Conservation (phyloP, 2,888 invertebrate genomes). For the Nephrotoma guestfalica region DNA sequence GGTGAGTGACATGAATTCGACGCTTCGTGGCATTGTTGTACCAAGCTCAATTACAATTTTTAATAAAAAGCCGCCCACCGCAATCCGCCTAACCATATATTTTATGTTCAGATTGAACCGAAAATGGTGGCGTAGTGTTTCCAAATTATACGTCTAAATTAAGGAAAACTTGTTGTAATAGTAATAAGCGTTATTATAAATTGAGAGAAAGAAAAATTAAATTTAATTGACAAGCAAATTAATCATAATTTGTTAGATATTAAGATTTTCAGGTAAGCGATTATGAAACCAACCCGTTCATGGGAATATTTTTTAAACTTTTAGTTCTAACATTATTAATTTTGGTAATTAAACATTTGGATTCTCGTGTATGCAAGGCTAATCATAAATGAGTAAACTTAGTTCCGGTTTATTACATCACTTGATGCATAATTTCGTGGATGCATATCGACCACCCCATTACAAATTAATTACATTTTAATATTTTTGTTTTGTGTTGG, state of each 20-base stretch:
- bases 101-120: background rate
- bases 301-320: background rate
- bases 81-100: background rate
- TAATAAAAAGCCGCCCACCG: background rate
- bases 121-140: background rate
- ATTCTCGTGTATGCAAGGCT: background rate
- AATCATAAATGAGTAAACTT: background rate
- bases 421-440: background rate
- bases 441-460: background rate
- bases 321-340: background rate
- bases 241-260: background rate
- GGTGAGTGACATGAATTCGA: background rate
- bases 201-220: background rate
- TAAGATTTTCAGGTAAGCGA: background rate
- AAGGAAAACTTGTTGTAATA: background rate
- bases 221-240: background rate
- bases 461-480: background rate
- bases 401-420: background rate
- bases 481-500: background rate
- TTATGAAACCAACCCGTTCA: background rate
- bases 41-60: background rate
- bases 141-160: background rate
- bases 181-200: background rate
- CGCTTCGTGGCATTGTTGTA: background rate
- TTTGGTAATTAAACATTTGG: background rate